phyloP scores from a whole-genome alignment of 2,888 invertebrate species.

The Rhopalosiphum nymphaeae region DNA sequence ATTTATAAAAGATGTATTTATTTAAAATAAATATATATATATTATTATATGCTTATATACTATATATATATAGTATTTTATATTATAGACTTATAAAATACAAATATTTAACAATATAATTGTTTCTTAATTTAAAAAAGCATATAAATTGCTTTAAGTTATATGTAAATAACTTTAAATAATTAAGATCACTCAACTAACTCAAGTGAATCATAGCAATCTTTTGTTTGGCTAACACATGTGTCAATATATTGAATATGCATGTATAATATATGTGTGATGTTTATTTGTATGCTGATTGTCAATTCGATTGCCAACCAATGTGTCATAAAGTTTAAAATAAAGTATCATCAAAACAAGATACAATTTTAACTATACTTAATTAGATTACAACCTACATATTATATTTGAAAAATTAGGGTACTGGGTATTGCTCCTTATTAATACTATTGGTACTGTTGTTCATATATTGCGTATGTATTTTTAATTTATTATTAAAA shows the following conservation, averaged over 20 bases:
- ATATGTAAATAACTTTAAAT: conserved; percentile 30
- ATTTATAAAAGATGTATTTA: not conserved
- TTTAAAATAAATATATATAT: not conserved
- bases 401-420: not conserved
- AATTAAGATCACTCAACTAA: not conserved
- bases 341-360: conserved; percentile 60
- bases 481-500: not conserved
- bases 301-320: conserved; percentile 55
- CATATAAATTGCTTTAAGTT: not conserved
- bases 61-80: not conserved
- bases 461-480: not conserved
- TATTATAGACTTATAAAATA: not conserved
- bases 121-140: not conserved
- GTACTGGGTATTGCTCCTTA: not conserved
- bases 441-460: not conserved
- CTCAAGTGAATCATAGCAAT: conserved; percentile 13
- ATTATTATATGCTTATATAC: not conserved
- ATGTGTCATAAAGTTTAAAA: conserved; percentile 63
- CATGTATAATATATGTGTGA: not conserved
- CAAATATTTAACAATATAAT: not conserved
- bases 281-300: conserved; percentile 47
- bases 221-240: conserved; percentile 35
- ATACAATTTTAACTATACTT: conserved; percentile 41
- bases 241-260: conserved; percentile 44
- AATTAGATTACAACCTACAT: conserved; percentile 25